Evolutionary conservation across 2,113 vertebrate genomes (phyloP), one percentile per base, ranked within the genome.

Genomic region (Oxyura jamaicensis): DNA sequence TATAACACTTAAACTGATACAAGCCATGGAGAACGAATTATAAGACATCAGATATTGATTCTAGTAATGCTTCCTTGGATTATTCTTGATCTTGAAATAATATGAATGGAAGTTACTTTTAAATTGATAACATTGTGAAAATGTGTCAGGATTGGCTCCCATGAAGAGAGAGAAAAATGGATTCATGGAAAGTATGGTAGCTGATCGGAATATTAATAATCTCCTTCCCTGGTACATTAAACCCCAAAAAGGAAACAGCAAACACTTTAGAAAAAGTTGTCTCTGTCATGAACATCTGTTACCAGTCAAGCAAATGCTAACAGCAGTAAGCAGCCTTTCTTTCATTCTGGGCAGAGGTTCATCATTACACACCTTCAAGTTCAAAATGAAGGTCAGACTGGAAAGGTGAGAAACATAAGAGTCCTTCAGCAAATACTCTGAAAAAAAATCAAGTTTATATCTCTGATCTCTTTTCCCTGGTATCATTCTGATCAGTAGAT

Each of bases 201-300:
- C 42, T 88, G 93, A 83, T 91, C 68, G 77, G 86, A 95, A 94
- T 91, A 75, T 77, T 85, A 95, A 96, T 94, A 59, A 63, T 68
- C n/a, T 73, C 52, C n/a, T 81, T 83, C 36, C 15, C 56, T 88
- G 68, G n/a, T 73, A 88, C 20, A 29, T 84, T 81, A 79, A 35
- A 88, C 63, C 42, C 50, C 23, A 60, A 10, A 50, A 48, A 68
- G 52, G 28, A 42, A 36, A 58, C n/a, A 92, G 56, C 41, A 93
- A 85, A 84, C 80, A 95, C 36, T 81, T 94, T 1, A 28, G 74
- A 94, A 94, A 93, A 90, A 87, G 74, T n/a, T 68, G 74, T 33
- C 80, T 90, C 73, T 87, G 33, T 88, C 48, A 81, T 66, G 86
- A 94, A 91, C 86, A 97, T 95, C 94, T 96, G 93, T 89, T 93